Evolutionary conservation across 2,797 vertebrate species (phyloP), one percentile per base, ranked within the genome.

Genomic region (Todus mexicanus): DNA sequence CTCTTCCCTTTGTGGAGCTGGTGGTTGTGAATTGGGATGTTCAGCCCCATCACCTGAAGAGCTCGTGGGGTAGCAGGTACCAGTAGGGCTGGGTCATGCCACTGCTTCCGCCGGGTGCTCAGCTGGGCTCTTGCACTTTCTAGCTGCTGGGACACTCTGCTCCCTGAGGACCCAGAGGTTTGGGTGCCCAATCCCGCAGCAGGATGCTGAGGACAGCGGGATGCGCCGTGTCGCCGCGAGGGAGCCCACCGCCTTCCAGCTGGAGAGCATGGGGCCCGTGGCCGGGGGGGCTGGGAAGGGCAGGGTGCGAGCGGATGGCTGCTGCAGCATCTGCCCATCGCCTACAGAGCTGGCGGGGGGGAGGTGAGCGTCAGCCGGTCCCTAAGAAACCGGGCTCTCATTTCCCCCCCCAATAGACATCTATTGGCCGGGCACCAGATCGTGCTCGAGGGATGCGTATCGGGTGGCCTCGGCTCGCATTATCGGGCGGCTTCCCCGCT

Each of bases 401-500:
- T 96, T 97, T 96, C 96, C 63, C 77, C 77, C 51, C 75, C 60
- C 73, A 9, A 0, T 59, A 18, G 90, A n/a, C 84, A 19, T 38
- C 76, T 53, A 80, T 87, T 92, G 96, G 96, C 89, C 42, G 13
- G 71, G 75, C 96, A 95, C 78, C 96, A 96, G 96, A 57, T 93
- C 95, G 91, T 93, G 95, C 95, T 84, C 95, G 87, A 70, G 94
- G 96, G 86, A 71, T 27, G 61, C 18, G 31, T 89, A 97, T 97
- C 97, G 64, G 94, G 94, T 97, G 96, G 95, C 97, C 4, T 12
- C 23, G 2, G 83, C 90, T 94, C 84, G 33, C 93, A 90, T 96
- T 94, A 66, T 96, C 80, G 66, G 95, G 90, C 75, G 95, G 93
- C 81, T 94, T 96, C 90, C 94, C 94, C 64, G 75, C 89, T 89